phyloP scores from a whole-genome alignment of 2,888 invertebrate genomes.

The Bedellia somnulentella region DNA sequence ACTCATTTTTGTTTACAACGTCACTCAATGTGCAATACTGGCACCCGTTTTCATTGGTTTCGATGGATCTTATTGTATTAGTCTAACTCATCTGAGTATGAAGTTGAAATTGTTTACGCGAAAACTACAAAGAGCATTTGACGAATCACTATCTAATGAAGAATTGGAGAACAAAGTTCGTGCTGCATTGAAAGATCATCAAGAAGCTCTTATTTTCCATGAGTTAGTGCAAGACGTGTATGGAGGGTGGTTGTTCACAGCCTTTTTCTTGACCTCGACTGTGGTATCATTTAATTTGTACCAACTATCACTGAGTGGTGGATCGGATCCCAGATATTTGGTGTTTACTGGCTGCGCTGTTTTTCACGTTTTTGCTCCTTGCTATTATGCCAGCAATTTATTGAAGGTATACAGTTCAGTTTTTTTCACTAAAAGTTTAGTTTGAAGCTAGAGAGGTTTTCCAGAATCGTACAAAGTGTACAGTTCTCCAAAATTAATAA shows the following conservation, averaged over 20 bases:
- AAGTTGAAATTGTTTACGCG: slow-evolving; percentile 28
- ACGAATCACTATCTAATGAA: slow-evolving; percentile 14
- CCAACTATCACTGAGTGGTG: slow-evolving; percentile 21
- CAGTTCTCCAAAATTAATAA: too few species aligned
- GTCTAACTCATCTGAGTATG: slow-evolving; percentile 27
- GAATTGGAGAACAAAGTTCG: slow-evolving; percentile 20
- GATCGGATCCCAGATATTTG: slow-evolving; percentile 24
- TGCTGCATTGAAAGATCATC: slow-evolving; percentile 26
- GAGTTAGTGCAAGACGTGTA: slow-evolving; percentile 24
- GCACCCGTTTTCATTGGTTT: slow-evolving; percentile 27
- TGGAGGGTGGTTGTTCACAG: slow-evolving; percentile 28
- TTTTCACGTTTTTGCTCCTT: slow-evolving; percentile 30
- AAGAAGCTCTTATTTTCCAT: slow-evolving; percentile 24
- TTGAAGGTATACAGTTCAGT: slow-evolving; percentile 6
- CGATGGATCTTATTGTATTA: slow-evolving; percentile 37
- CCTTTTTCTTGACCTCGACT: slow-evolving; percentile 24
- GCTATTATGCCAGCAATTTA: slow-evolving; percentile 27
- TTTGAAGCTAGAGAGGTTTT: too few species aligned
- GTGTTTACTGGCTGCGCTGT: slow-evolving; percentile 23
- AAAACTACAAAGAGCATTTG: slow-evolving; percentile 22
- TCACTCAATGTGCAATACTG: slow-evolving; percentile 20
- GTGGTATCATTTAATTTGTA: slow-evolving; percentile 33
- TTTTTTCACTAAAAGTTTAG: too few species aligned
- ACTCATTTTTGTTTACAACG: slow-evolving; percentile 26
- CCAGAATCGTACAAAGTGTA: too few species aligned